Conservation (phyloP, 2,113 vertebrate species). For the Odontophorus gujanensis region DNA sequence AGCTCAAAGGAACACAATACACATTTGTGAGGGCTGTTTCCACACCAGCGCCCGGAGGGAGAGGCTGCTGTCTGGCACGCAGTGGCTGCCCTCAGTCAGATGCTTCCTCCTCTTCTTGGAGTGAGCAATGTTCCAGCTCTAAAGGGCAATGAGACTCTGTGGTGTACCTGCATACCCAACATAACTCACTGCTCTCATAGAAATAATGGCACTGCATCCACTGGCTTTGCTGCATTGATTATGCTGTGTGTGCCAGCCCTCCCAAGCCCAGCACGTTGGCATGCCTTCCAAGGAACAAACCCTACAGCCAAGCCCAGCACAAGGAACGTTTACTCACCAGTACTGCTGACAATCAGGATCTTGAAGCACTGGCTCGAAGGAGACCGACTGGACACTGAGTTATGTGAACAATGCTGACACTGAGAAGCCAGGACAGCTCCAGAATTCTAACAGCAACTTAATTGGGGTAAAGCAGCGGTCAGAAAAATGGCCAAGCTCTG, state of each 20-base stretch:
- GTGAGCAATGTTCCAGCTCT: background rate
- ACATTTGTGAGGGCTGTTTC: constrained; percentile 46
- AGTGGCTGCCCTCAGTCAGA: background rate
- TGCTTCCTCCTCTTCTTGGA: background rate
- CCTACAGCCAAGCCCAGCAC: background rate
- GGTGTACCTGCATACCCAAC: too few relatives aligned
- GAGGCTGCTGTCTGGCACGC: constrained; percentile 41
- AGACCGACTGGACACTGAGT: background rate
- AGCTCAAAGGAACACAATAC: constrained; percentile 32
- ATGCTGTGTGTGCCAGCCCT: fast-evolving
- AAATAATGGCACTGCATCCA: background rate
- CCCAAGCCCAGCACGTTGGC: background rate
- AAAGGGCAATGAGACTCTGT: background rate
- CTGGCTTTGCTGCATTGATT: background rate
- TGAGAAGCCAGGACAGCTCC: background rate
- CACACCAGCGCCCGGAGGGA: background rate
- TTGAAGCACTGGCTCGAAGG: background rate
- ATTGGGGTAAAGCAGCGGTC: constrained; percentile 68
- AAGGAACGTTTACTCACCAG: background rate
- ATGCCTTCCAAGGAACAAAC: background rate
- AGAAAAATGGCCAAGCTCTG: background rate
- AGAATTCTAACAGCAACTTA: constrained; percentile 35
- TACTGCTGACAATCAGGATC: background rate
- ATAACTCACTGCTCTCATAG: background rate
- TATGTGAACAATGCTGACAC: background rate